Evolutionary conservation across 2,113 vertebrate genomes (phyloP), one percentile per base, ranked within the genome.

Genomic region (Ceyx margarethae): DNA sequence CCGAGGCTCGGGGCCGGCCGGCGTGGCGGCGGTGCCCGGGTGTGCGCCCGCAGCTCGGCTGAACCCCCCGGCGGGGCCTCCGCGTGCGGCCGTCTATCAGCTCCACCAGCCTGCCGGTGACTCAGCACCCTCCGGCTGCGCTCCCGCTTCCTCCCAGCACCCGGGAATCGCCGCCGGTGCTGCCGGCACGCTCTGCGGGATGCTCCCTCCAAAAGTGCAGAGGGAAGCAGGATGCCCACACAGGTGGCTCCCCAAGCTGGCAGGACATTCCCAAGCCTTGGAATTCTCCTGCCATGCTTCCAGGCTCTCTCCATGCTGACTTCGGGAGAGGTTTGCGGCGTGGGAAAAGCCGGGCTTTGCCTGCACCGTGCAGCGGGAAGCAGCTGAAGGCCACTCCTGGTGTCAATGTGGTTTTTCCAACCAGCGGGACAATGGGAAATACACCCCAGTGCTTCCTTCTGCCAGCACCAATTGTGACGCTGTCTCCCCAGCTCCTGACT

Each of bases 51-150:
- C 15, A 19, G 67, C 91, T 69, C 11, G 11, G 75, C 50, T 21
- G 33, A 85, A 82, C 86, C 87, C 96, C 96, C 81, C 50, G 1
- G 62, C 57, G 4, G 85, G 95, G 93, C 92, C 97, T 97, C 96
- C 66, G 10, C 7, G 12, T 25, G 17, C 26, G 25, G 42, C n/a
- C 77, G 89, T 97, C 97, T 98, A 98, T 98, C 97, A 93, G 97
- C 28, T 4, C 88, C 60, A 31, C 95, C 98, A 97, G 97, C 95
- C 97, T 80, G 96, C 21, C 68, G 3, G 89, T 99, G 98, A 99
- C 98, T 99, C 98, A 99, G 98, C 98, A 98, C 31, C 95, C 89
- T 91, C 86, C 42, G 45, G 81, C 91, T 28, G 60, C 35, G 42
- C 95, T 93, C 86, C 60, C 19, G 79, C 96, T 97, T 98, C 97